Percentiles rank a stretch among this genome's conserved stretches.
phyloP scores from a whole-genome alignment of 2,888 invertebrate species.

The Incurvaria masculella region DNA sequence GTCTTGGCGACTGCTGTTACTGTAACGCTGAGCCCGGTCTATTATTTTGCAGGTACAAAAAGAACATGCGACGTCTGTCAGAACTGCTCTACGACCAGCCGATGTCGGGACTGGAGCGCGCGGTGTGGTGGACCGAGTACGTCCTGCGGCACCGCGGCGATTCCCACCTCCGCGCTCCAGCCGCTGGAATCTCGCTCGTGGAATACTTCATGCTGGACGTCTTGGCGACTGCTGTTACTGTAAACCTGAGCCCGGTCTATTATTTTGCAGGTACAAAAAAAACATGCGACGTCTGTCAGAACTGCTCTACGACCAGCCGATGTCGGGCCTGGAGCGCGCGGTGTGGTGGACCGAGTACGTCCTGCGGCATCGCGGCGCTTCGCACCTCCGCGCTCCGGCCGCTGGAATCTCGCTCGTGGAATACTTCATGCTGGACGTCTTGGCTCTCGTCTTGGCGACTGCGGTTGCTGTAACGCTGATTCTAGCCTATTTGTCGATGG shows the following conservation, averaged over 20 bases:
- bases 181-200: constrained; percentile 22
- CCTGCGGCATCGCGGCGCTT: constrained; percentile 20
- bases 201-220: constrained; percentile 23
- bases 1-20: constrained; percentile 6
- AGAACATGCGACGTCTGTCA: too few species aligned
- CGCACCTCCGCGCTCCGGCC: constrained; percentile 21
- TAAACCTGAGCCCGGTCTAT: too few species aligned
- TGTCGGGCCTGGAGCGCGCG: constrained; percentile 20
- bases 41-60: constrained; percentile 12
- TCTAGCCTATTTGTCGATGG: neutral
- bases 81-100: constrained; percentile 21
- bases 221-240: constrained; percentile 10
- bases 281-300: constrained; percentile 5
- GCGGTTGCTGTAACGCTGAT: neutral
- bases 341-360: constrained; percentile 25
- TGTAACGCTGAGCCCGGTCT: constrained; percentile 10
- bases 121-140: constrained; percentile 28
- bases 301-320: constrained; percentile 21
- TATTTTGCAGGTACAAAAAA: neutral
- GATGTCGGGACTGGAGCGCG: constrained; percentile 21
- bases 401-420: neutral
- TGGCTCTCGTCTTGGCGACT: neutral
- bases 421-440: constrained; percentile 5
- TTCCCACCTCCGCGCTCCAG: constrained; percentile 23
- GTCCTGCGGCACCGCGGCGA: constrained; percentile 25